A percentile compares a stretch with the other conserved stretches of the same genome.
Evolutionary conservation across 2,797 vertebrate genomes (phyloP).

Genomic region (Cynodonichthys magdalenae): DNA sequence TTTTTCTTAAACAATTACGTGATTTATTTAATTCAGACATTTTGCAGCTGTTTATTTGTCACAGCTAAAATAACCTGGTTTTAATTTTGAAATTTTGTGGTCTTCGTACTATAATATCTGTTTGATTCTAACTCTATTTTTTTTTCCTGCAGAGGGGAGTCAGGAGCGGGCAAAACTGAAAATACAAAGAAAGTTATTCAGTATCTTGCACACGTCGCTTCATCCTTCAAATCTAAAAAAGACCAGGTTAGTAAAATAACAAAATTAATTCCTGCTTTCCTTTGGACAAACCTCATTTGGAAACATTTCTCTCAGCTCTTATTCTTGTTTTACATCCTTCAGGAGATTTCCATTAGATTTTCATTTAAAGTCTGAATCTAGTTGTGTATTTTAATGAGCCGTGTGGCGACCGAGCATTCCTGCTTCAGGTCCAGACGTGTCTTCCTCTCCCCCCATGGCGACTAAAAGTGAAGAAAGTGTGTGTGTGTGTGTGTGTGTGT

Average conservation of each 20-base stretch:
- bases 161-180: constrained; percentile 97
- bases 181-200: constrained; percentile 99
- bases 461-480: constrained; percentile 15
- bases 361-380: constrained; percentile 1
- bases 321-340: neutral
- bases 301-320: neutral
- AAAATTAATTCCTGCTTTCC: neutral
- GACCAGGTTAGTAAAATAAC: constrained; percentile 85
- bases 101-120: too few species aligned
- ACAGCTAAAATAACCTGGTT: too few species aligned
- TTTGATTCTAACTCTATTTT: neutral
- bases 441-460: constrained; percentile 17
- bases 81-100: too few species aligned
- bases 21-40: too few species aligned
- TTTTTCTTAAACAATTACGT: neutral
- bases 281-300: neutral
- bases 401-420: constrained; percentile 55
- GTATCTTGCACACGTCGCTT: constrained; percentile 94
- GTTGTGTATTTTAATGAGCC: constrained; percentile 2
- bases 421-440: constrained; percentile 63
- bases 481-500: neutral
- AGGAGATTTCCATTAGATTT: constrained; percentile 13
- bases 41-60: too few species aligned
- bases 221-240: constrained; percentile 94
- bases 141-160: constrained; percentile 86